phyloP scores from a whole-genome alignment of 2,113 vertebrate species.

The Ceyx melanurus region DNA sequence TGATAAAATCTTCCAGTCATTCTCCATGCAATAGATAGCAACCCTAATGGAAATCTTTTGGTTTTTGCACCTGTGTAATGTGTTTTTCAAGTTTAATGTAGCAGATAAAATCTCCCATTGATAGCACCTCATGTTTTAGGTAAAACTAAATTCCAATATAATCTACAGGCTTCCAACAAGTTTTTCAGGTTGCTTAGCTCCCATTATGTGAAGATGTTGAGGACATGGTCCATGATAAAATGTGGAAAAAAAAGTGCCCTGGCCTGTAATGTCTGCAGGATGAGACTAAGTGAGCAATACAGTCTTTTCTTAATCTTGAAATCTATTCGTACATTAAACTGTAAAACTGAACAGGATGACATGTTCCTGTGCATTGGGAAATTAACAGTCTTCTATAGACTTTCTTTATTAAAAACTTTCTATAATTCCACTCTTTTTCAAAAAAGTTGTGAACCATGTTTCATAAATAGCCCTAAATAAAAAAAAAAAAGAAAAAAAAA shows the following conservation, averaged over 20 bases:
- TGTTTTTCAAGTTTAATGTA: neutral
- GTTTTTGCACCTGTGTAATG: neutral
- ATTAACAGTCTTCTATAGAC: neutral
- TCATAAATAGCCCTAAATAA: neutral
- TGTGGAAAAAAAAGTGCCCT: neutral
- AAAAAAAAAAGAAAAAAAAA: neutral
- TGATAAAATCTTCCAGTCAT: neutral
- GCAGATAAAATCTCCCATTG: neutral
- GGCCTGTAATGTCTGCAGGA: neutral
- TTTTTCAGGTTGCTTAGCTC: neutral
- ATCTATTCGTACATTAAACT: neutral
- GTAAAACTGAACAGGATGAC: neutral
- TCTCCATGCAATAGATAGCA: neutral
- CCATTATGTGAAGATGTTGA: neutral
- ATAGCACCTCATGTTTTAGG: neutral
- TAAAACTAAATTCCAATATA: neutral
- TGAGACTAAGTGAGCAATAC: neutral
- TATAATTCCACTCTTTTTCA: neutral
- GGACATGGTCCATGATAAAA: neutral
- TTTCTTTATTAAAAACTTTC: neutral
- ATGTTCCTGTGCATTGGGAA: fast-evolving
- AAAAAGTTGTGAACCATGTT: neutral
- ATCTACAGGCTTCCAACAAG: neutral
- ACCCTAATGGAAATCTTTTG: neutral
- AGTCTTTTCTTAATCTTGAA: neutral